Percentiles rank a stretch among this genome's conserved stretches.
phyloP scores from a whole-genome alignment of 2,113 vertebrate species.

The Toxotes jaculatrix region DNA sequence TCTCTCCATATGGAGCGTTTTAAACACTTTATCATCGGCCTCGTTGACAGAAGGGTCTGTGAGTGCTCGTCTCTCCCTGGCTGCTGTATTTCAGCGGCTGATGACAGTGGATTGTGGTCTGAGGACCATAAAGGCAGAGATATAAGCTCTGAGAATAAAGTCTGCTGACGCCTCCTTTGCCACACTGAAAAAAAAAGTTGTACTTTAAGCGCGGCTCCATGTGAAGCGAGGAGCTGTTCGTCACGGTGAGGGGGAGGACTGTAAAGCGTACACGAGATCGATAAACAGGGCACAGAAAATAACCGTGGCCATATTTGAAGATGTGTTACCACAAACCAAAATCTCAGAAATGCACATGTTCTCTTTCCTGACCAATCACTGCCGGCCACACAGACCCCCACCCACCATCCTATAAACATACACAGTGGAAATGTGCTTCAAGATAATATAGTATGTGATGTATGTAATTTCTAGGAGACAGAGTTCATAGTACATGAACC shows the following conservation, averaged over 20 bases:
- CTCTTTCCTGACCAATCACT: not conserved
- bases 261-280: not conserved
- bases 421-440: not conserved
- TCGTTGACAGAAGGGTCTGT: slow-evolving; percentile 33
- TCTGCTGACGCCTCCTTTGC: not conserved
- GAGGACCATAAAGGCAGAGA: slow-evolving; percentile 5
- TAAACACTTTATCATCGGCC: slow-evolving; percentile 29
- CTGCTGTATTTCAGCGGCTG: slow-evolving; percentile 5
- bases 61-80: slow-evolving; percentile 31
- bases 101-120: not conserved
- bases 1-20: slow-evolving; percentile 27
- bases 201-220: slow-evolving; percentile 9
- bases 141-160: not conserved
- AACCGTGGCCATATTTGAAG: not conserved
- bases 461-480: too few relatives aligned
- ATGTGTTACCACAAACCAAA: slow-evolving; percentile 2
- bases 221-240: not conserved
- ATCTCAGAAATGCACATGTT: not conserved
- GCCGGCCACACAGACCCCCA: not conserved
- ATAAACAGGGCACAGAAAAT: not conserved
- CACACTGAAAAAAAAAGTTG: not conserved
- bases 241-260: not conserved
- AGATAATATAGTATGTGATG: not conserved
- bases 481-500: too few relatives aligned
- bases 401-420: not conserved